phyloP scores from a whole-genome alignment of 2,888 invertebrate species.

The Lochmaea capreae region DNA sequence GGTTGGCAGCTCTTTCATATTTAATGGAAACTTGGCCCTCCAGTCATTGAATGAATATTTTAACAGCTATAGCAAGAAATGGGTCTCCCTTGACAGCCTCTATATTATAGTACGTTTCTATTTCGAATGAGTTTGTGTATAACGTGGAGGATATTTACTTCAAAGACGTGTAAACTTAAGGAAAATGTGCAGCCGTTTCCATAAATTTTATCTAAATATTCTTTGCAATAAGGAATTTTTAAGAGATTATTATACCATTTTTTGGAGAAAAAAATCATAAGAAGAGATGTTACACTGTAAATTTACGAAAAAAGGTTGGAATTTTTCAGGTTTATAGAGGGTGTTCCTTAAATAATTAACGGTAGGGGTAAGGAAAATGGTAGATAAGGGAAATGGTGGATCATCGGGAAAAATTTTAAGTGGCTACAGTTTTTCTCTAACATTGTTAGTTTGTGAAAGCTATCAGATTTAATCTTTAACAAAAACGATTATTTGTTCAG shows the following conservation, averaged over 20 bases:
- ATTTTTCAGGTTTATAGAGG: no score
- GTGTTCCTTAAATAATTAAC: no score
- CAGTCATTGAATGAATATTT: constrained; percentile 59
- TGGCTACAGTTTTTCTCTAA: no score
- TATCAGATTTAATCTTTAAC: no score
- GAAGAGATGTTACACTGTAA: no score
- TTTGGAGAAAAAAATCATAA: no score
- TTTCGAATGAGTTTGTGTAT: constrained; percentile 39
- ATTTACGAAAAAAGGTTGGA: no score
- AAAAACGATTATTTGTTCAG: no score
- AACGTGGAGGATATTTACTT: constrained; percentile 9
- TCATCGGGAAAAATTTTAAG: no score
- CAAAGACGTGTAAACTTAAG: not conserved
- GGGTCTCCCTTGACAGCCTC: constrained; percentile 53
- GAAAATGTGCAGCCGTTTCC: not conserved
- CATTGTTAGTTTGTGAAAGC: no score
- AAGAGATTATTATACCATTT: not conserved
- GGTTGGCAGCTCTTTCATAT: constrained; percentile 56
- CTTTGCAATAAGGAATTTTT: not conserved
- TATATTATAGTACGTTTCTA: constrained; percentile 48
- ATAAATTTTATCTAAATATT: constrained; percentile 12
- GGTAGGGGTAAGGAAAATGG: no score
- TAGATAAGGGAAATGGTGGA: no score
- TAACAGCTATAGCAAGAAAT: constrained; percentile 55
- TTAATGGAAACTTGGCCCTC: constrained; percentile 55